Evolutionary conservation across 2,888 invertebrate genomes (phyloP).

Genomic region (Aleiodes alternator): DNA sequence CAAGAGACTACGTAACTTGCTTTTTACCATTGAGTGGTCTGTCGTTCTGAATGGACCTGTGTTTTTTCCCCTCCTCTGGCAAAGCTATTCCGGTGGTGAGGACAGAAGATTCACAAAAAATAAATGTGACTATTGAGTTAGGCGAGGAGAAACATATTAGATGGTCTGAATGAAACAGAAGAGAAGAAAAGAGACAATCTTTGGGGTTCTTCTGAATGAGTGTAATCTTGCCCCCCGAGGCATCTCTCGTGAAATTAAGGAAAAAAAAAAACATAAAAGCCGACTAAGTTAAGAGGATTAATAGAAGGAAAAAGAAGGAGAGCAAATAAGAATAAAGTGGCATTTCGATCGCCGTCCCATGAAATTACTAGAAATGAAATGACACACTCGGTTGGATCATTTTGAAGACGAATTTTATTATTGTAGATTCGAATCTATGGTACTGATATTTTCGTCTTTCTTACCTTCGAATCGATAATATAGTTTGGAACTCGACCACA

Average conservation of each 20-base stretch:
- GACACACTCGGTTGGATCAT: conserved; percentile 72
- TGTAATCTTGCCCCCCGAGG: conserved; percentile 67
- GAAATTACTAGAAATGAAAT: conserved; percentile 74
- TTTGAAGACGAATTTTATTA: conserved; percentile 73
- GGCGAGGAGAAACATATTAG: conserved; percentile 9
- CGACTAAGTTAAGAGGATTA: conserved; percentile 27
- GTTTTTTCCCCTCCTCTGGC: conserved; percentile 29
- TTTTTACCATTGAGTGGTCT: conserved; percentile 2
- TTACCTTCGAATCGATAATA: neutral
- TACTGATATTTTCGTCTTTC: conserved; percentile 29
- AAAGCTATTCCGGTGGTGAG: neutral
- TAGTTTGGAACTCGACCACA: conserved; percentile 24
- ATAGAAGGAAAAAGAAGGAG: conserved; percentile 40
- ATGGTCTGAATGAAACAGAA: conserved; percentile 51
- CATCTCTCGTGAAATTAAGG: conserved; percentile 48
- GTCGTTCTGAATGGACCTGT: conserved; percentile 32
- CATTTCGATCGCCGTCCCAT: conserved; percentile 57
- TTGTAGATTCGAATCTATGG: conserved; percentile 51
- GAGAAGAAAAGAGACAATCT: conserved; percentile 56
- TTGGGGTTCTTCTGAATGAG: conserved; percentile 69
- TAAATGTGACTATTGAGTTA: conserved; percentile 1
- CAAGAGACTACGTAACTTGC: neutral
- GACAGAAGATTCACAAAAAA: conserved; percentile 30
- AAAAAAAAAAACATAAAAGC: conserved; percentile 37
- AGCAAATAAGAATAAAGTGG: conserved; percentile 42